Percentiles rank a stretch among this genome's conserved stretches.
Evolutionary conservation across 1,140 invertebrate genomes (phyloP).

Genomic region (Heliconius hermathena): DNA sequence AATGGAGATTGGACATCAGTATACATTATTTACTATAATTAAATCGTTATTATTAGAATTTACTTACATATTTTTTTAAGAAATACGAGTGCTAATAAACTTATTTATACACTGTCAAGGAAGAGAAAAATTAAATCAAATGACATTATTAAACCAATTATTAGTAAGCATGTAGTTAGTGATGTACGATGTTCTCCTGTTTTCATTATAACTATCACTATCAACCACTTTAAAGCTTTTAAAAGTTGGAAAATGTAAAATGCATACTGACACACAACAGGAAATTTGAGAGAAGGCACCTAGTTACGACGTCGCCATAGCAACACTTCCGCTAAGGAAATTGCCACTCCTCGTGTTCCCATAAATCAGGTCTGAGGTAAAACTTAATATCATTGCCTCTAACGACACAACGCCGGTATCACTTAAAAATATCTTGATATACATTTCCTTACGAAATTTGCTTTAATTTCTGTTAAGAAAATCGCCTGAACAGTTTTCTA

Average conservation of each 20-base stretch:
- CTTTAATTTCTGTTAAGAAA: background rate
- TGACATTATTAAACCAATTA: no score
- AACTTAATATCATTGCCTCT: conserved; percentile 62
- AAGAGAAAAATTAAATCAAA: background rate
- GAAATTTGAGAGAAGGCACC: background rate
- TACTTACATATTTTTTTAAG: no score
- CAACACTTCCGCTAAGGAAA: conserved; percentile 67
- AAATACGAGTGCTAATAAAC: background rate
- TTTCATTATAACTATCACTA: background rate
- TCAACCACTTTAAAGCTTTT: background rate
- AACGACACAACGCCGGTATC: conserved; percentile 31
- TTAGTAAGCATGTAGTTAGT: background rate
- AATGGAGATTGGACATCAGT: background rate
- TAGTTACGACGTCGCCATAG: conserved; percentile 45
- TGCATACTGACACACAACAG: background rate
- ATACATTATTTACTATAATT: background rate
- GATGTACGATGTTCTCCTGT: background rate
- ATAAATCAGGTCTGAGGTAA: conserved; percentile 69
- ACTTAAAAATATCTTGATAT: conserved; percentile 23
- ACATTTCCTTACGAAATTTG: conserved; percentile 19
- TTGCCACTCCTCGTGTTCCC: conserved; percentile 60
- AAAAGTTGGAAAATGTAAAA: background rate
- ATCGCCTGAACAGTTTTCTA: background rate
- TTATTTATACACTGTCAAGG: background rate
- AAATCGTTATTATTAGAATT: no score